Evolutionary conservation across 2,113 vertebrate genomes (phyloP).

Genomic region (Anhinga anhinga): DNA sequence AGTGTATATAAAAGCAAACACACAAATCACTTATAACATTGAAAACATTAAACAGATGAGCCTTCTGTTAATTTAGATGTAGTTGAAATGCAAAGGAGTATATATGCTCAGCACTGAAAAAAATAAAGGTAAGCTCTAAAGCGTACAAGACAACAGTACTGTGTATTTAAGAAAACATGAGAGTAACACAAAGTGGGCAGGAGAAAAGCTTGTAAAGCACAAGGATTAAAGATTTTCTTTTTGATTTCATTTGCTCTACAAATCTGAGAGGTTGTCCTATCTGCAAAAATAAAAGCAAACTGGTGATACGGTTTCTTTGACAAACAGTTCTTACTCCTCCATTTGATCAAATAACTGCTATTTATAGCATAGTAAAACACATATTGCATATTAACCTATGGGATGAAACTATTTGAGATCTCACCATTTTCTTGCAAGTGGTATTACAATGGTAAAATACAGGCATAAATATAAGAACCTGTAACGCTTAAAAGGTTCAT

Average conservation of each 20-base stretch:
- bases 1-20: background rate
- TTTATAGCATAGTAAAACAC: background rate
- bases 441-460: background rate
- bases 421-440: background rate
- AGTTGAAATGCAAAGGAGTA: background rate
- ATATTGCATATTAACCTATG: background rate
- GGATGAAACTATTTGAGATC: background rate
- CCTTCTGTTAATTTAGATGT: background rate
- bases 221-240: background rate
- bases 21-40: background rate
- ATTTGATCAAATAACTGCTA: background rate
- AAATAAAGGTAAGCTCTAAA: background rate
- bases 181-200: background rate
- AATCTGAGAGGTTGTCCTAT: background rate
- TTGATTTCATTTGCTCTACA: background rate
- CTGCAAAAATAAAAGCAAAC: background rate
- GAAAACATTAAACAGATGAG: background rate
- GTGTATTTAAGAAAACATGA: background rate
- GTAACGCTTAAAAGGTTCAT: background rate
- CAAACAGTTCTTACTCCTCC: background rate
- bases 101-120: background rate
- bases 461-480: background rate
- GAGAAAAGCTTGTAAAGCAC: background rate
- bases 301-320: background rate
- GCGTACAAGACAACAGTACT: background rate